These are phyloP conservation scores for Caenorhabditis briggsae DNA, from an alignment of 1,140 invertebrate species.

Conservation along the genomic window DNA sequence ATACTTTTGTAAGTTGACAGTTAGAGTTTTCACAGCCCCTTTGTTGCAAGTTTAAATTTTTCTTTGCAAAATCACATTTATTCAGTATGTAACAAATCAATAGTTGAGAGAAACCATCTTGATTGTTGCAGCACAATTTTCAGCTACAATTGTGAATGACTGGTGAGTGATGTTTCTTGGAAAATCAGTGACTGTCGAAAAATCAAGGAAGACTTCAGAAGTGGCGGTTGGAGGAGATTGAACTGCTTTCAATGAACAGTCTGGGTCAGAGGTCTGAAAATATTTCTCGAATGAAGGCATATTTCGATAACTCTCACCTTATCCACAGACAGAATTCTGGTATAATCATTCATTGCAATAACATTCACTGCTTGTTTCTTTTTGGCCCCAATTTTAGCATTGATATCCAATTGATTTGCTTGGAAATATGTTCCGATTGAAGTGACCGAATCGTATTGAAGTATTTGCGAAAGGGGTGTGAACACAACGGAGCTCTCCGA, in stretches of 20 bases:
- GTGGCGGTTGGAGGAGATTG: background rate
- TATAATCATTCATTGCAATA: background rate
- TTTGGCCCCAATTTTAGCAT: background rate
- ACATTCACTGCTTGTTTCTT: conserved; percentile 2
- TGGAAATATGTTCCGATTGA: background rate
- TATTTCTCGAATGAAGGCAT: background rate
- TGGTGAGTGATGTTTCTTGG: conserved; percentile 7
- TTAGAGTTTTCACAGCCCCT: too few relatives aligned
- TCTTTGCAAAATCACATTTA: background rate
- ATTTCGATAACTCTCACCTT: background rate
- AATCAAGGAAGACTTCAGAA: conserved; percentile 16
- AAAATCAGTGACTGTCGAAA: background rate
- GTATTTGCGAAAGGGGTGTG: background rate
- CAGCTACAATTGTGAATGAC: conserved; percentile 3
- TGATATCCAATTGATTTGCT: conserved; percentile 18
- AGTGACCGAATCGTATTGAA: background rate
- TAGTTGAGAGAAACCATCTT: background rate
- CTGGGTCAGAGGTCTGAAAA: background rate
- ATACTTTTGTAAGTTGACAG: too few relatives aligned
- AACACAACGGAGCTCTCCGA: conserved; percentile 12
- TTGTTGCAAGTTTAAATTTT: too few relatives aligned
- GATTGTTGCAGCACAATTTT: conserved; percentile 7
- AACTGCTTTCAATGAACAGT: conserved; percentile 2
- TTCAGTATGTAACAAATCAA: background rate
- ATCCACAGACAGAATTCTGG: background rate